Evolutionary conservation across 2,888 invertebrate genomes (phyloP), one percentile per base, ranked within the genome.

Genomic region (Geotrupes spiniger): DNA sequence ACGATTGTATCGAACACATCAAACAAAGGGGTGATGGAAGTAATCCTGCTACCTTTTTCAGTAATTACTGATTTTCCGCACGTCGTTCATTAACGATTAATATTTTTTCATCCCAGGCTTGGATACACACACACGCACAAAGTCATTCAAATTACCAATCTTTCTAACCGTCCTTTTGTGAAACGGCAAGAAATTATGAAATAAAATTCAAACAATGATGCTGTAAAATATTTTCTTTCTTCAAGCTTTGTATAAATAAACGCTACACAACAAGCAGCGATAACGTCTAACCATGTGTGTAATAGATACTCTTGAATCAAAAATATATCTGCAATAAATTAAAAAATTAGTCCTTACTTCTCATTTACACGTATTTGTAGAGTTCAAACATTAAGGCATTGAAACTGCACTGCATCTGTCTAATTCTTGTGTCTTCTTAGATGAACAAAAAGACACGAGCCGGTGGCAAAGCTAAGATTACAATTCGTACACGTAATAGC

Each of bases 341-440:
- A 33, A 33, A 33, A 12, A 33, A 33, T 9, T 12, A 15, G 12
- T 15, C 15, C 11, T 33, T 6, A 29, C 12, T 29, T 29, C 8
- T 11, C 12, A 29, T 11, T 29, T 29, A 29, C 29, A 11, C 10
- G 10, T 11, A 29, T 11, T 3, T 29, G 10, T 15, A 33, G 12
- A 33, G 9, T 33, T 14, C 12, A 14, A 33, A 33, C 9, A 2
- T 9, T 33, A 14, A 33, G 33, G 12, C 15, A 14, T 2, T 33
- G 33, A 9, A 8, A 9, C 14, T 9, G 5, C 15, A 5, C 11
- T 2, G 14, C 14, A 15, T 33, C 62, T 15, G 66, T 66, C 47
- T 69, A 70, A 43, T 70, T 69, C 49, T 68, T 69, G 54, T 71
- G 71, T 51, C 68, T 69, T 42, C 64, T 69, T 42, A 60, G 63